Evolutionary conservation across 2,797 vertebrate species (phyloP).

Genomic region (Sphenopsis melanotis): DNA sequence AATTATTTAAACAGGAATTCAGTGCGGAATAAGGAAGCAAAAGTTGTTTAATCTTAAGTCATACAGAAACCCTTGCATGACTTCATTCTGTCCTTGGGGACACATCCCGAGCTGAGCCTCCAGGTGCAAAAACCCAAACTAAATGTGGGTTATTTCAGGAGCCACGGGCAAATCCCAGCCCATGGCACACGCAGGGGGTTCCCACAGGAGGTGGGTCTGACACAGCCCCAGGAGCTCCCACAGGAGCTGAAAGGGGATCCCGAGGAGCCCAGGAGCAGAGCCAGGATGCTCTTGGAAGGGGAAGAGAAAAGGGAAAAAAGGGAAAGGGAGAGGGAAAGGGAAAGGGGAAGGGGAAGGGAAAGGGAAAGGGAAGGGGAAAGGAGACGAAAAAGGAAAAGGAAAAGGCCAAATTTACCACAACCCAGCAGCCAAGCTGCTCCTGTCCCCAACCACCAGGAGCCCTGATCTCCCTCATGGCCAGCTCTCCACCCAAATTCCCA

Average conservation of each 20-base stretch:
- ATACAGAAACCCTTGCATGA: neutral
- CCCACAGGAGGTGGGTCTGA: neutral
- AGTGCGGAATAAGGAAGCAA: neutral
- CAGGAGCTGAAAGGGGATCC: neutral
- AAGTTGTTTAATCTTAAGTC: neutral
- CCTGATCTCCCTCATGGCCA: neutral
- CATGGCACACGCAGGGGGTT: accelerated
- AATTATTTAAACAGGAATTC: neutral
- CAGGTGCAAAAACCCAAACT: neutral
- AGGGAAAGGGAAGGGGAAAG: neutral
- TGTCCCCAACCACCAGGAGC: neutral
- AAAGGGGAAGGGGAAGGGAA: neutral
- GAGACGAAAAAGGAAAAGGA: too few relatives aligned
- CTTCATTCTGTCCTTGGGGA: neutral
- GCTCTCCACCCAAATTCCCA: neutral
- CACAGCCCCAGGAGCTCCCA: neutral
- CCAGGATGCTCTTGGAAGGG: neutral
- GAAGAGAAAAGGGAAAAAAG: accelerated
- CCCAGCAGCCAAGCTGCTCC: neutral
- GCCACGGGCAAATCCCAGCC: neutral
- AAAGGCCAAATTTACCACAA: neutral
- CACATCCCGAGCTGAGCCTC: accelerated
- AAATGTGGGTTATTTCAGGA: neutral
- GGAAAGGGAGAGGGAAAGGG: too few relatives aligned
- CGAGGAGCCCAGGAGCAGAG: neutral